Evolutionary conservation across 2,113 vertebrate species (phyloP).

Genomic region (Bucco capensis): DNA sequence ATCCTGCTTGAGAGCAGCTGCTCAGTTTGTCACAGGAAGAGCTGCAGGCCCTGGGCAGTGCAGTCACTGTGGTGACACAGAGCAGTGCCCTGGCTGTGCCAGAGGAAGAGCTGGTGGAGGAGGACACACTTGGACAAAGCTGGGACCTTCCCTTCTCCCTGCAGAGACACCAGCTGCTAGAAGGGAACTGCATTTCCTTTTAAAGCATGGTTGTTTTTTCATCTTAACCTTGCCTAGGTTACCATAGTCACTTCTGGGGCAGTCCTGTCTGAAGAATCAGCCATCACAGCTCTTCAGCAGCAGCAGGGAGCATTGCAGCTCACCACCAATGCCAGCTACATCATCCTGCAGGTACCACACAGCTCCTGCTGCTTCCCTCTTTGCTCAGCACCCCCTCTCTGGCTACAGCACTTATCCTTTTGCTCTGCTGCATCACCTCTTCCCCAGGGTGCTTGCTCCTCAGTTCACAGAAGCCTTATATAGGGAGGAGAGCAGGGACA

Average conservation of each 20-base stretch:
- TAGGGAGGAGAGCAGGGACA: not conserved
- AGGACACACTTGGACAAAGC: constrained; percentile 14
- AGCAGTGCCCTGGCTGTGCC: constrained; percentile 53
- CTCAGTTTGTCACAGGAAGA: constrained; percentile 69
- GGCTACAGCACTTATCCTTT: not conserved
- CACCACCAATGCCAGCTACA: constrained; percentile 70
- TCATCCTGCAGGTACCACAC: constrained; percentile 72
- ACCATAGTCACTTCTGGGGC: constrained; percentile 71
- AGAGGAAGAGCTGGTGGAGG: not conserved
- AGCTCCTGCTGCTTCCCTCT: not conserved
- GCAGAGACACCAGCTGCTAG: not conserved
- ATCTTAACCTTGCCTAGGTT: constrained; percentile 56
- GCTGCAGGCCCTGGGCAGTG: constrained; percentile 74
- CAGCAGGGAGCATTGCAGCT: constrained; percentile 80
- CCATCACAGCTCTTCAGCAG: constrained; percentile 50
- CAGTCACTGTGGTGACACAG: constrained; percentile 73
- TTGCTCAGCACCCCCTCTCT: accelerated
- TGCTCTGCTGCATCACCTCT: not conserved
- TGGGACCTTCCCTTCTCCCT: not conserved
- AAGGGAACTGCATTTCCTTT: not conserved
- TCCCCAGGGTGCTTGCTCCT: not conserved
- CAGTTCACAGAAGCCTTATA: not conserved
- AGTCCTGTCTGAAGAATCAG: constrained; percentile 51
- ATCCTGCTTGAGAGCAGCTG: not conserved
- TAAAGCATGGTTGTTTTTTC: not conserved